Evolutionary conservation across 1,140 invertebrate species (phyloP), one percentile per base, ranked within the genome.

Genomic region (Drosophila cardini): DNA sequence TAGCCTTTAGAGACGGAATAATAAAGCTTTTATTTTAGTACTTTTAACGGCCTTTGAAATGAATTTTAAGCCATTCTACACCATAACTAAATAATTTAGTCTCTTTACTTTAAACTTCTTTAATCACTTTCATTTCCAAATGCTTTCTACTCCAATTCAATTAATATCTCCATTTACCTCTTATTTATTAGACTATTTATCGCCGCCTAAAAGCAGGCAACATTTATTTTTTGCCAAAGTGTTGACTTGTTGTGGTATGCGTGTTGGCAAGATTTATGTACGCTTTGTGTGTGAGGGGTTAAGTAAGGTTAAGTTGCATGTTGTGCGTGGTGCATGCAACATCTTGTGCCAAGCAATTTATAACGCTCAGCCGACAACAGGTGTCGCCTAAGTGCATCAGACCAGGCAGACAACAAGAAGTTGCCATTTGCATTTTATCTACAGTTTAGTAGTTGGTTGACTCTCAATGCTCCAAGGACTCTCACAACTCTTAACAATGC

Each of bases 321-420:
- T n/a, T 52, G 32, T 38, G 32, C 21, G 21, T 46, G 53, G 11
- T 61, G 60, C 61, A 57, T 45, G 62, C 62, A 67, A 58, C 63
- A 61, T 50, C 50, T 48, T 46, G 57, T 46, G 55, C 36, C 10
- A 9, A 21, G 56, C 40, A 34, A 69, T 73, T 46, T 62, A 38
- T 73, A 36, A 40, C n/a, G 56, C 30, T 42, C 18, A 34, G 26
- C 55, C n/a, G 42, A 34, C 64, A 73, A 73, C 64, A 73, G 71
- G 64, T 73, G 71, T 38, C 55, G 55, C 71, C 38, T 50, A 57
- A 64, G 52, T 57, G 61, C 45, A 52, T 16, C 2, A n/a, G n/a
- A n/a, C 43, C 32, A 34, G 21, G 2, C 16, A 48, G 52, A 46
- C 40, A 55, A 16, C 6, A 13, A 36, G n/a, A 18, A 68, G 21